phyloP scores from a whole-genome alignment of 2,113 vertebrate species.

The Erinaceus europaeus region DNA sequence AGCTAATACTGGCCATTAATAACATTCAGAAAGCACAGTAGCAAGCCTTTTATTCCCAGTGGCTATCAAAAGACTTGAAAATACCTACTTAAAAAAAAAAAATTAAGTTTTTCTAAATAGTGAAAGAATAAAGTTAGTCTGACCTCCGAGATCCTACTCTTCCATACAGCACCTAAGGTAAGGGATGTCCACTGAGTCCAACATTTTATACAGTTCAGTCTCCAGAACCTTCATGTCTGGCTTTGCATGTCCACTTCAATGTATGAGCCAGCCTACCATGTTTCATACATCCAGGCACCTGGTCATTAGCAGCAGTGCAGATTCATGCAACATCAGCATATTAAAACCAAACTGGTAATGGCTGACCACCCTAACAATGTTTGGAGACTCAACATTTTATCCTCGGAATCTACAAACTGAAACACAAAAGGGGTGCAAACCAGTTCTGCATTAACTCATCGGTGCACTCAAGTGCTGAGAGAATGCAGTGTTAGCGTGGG shows the following conservation, averaged over 20 bases:
- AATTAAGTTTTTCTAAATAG: background rate
- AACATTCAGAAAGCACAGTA: constrained; percentile 23
- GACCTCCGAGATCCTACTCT: background rate
- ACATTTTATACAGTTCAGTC: background rate
- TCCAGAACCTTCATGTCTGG: background rate
- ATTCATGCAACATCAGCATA: constrained; percentile 58
- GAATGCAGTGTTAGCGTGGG: constrained; percentile 67
- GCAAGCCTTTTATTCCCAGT: constrained; percentile 40
- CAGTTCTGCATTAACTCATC: constrained; percentile 56
- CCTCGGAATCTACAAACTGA: constrained; percentile 66
- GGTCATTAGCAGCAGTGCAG: constrained; percentile 39
- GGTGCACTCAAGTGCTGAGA: constrained; percentile 58
- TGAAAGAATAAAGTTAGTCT: background rate
- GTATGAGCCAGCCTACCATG: background rate
- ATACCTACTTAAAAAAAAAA: background rate
- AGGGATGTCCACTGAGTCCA: background rate
- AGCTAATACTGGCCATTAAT: constrained; percentile 23
- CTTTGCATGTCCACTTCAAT: background rate
- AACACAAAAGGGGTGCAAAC: constrained; percentile 68
- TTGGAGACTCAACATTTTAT: constrained; percentile 63
- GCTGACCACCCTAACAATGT: constrained; percentile 24
- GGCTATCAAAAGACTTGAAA: constrained; percentile 27
- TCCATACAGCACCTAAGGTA: background rate
- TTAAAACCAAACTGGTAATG: constrained; percentile 53
- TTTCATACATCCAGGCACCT: background rate